Evolutionary conservation across 2,888 invertebrate species (phyloP).

Genomic region (Crematogaster levior): DNA sequence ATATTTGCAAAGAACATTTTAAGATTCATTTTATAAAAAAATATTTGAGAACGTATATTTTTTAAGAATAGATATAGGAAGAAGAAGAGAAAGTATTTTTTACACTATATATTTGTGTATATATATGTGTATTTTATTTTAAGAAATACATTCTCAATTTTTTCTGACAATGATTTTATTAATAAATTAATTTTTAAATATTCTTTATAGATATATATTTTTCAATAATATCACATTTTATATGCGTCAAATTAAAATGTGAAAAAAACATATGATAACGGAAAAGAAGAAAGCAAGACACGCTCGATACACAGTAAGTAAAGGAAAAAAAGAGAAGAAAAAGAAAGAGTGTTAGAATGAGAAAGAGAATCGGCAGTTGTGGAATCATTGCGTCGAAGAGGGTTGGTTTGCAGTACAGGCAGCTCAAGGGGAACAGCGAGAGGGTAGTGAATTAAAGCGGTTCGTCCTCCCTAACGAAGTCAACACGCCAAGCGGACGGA

Average conservation of each 20-base stretch:
- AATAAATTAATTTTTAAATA: not conserved
- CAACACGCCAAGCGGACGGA: constrained; percentile 75
- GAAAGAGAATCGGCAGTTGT: constrained; percentile 45
- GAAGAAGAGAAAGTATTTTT: not conserved
- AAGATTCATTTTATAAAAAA: not conserved
- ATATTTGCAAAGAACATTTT: constrained; percentile 32
- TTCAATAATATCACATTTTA: not conserved
- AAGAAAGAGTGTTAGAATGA: not conserved
- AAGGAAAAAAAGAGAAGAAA: not conserved
- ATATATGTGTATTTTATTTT: not conserved
- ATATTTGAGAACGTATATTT: constrained; percentile 6
- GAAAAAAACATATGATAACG: not conserved
- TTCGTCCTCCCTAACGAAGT: constrained; percentile 81
- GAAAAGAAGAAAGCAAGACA: not conserved
- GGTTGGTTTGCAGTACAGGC: constrained; percentile 63
- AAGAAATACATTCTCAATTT: not conserved
- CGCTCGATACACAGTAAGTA: not conserved
- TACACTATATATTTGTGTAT: not conserved
- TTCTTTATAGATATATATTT: not conserved
- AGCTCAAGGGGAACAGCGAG: constrained; percentile 55
- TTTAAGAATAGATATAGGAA: not conserved
- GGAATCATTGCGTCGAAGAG: constrained; percentile 55
- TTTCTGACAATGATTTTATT: not conserved
- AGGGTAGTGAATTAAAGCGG: constrained; percentile 80
- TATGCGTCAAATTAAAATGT: not conserved